These are phyloP conservation scores for Montipora cactus DNA, from an alignment of 64 coral and sea anemone genomes.

Conservation along the genomic window DNA sequence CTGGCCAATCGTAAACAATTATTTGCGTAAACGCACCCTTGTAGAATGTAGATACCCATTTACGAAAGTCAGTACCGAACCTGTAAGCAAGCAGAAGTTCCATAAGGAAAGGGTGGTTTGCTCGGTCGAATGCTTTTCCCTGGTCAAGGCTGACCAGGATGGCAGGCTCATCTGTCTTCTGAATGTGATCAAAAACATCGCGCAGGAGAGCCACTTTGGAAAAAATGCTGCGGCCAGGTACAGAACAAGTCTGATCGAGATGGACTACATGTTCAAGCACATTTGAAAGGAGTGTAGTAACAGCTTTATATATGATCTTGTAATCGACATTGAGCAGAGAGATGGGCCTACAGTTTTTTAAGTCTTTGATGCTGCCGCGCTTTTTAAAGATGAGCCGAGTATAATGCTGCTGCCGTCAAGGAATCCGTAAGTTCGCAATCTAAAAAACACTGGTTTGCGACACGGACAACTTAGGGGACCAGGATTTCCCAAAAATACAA, in stretches of 20 bases:
- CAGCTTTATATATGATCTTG: not conserved
- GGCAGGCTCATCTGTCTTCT: not conserved
- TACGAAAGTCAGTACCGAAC: not conserved
- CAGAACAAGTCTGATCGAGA: conserved; percentile 17
- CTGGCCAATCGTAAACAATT: not conserved
- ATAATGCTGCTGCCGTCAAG: not conserved
- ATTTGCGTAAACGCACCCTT: not conserved
- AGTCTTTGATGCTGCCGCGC: not conserved
- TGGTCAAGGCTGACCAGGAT: conserved; percentile 1
- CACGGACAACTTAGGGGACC: not conserved
- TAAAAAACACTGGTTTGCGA: no score
- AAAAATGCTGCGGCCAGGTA: conserved; percentile 8
- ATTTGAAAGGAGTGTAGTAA: not conserved
- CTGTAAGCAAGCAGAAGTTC: not conserved
- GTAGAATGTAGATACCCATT: no score
- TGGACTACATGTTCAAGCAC: not conserved
- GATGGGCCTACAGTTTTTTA: conserved; percentile 41
- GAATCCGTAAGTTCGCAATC: not conserved
- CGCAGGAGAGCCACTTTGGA: not conserved
- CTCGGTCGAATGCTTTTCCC: conserved; percentile 28
- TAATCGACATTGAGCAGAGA: conserved; percentile 38
- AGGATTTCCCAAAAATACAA: not conserved
- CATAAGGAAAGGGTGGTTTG: not conserved
- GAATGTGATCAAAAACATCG: not conserved
- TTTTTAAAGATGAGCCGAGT: conserved; percentile 21